Base-by-base conservation (phyloP, 2,888 invertebrate genomes). In the Bimastos eiseni region DNA sequence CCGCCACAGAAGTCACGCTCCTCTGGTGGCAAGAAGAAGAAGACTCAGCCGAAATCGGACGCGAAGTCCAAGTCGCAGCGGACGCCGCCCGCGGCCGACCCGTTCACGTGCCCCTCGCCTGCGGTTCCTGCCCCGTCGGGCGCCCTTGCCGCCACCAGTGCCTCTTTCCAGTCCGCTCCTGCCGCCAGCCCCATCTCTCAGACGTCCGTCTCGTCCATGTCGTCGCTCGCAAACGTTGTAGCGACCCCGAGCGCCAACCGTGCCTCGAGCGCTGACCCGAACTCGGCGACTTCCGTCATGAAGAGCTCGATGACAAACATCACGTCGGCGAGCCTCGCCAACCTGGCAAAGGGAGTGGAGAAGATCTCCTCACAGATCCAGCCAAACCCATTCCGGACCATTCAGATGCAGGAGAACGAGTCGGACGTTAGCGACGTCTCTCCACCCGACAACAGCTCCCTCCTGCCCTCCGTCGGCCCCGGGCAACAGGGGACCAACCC, bases 361-460 rank as follows among this genome's bases (percentile, higher is more conserved):
- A 94, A 94, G 91, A 93, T 95, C 91, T 94, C 94, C 44, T 94
- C 94, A 92, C 94, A 94, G 92, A 94, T 95, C 94, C 94, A 94
- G 92, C 94, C 94, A 92, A 94, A 94, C 90, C 95, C 95, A 44
- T 95, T 95, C 93, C 94, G 94, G 93, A 95, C 94, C 93, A 94
- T 95, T 91, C 95, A 95, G 92, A 93, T 91, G 90, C 91, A 90
- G 24, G 90, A 90, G 41, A 90, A 89, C 89, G 91, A 91, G 24
- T 37, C 84, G 19, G 91, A 91, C 33, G 41, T 89, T 0, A 34
- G 38, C 24, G 90, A 90, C 41, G 91, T 89, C 17, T 89, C 88
- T 4, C 90, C 89, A 24, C n/a, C 84, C n/a, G 91, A 91, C 44
- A 34, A 83, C 34, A n/a, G 38, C 24, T 89, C 89, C 33, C 89